Percentiles rank a stretch among this genome's conserved stretches.
These are phyloP conservation scores for Erpobdella octoculata DNA, from an alignment of 2,888 invertebrate species.

Conservation along the genomic window DNA sequence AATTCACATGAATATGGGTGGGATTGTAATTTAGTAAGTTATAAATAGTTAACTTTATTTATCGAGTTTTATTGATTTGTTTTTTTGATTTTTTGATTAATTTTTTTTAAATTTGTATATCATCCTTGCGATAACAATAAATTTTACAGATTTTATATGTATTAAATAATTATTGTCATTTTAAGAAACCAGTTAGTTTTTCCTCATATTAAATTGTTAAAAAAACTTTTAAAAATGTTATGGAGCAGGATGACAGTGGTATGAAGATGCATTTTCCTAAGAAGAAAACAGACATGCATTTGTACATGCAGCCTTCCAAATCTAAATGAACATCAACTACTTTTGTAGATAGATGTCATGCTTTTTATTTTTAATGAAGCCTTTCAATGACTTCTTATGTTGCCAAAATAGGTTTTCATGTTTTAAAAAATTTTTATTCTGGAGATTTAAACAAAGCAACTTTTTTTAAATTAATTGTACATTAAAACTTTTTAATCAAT, in stretches of 20 bases:
- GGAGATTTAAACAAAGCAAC: background rate
- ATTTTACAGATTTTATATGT: no score
- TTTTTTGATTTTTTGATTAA: no score
- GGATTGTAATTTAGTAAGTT: background rate
- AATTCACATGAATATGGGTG: slow-evolving; percentile 11
- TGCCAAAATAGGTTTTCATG: background rate
- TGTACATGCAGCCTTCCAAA: background rate
- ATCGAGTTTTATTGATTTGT: no score
- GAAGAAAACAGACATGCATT: background rate
- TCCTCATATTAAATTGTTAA: no score
- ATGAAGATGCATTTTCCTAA: background rate
- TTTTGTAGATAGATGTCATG: no score
- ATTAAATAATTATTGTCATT: no score
- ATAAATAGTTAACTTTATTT: background rate
- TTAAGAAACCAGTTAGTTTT: no score
- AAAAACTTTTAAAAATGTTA: background rate
- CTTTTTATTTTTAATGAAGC: no score
- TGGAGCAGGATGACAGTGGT: background rate
- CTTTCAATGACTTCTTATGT: background rate
- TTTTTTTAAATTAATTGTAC: background rate
- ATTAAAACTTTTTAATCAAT: background rate
- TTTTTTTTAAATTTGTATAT: no score
- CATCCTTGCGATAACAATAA: no score
- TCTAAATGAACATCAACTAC: no score
- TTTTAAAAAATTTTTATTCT: background rate